Percentiles rank a stretch among this genome's conserved stretches.
phyloP scores from a whole-genome alignment of 2,113 vertebrate species.

The Cyphomyrus plagiostoma region DNA sequence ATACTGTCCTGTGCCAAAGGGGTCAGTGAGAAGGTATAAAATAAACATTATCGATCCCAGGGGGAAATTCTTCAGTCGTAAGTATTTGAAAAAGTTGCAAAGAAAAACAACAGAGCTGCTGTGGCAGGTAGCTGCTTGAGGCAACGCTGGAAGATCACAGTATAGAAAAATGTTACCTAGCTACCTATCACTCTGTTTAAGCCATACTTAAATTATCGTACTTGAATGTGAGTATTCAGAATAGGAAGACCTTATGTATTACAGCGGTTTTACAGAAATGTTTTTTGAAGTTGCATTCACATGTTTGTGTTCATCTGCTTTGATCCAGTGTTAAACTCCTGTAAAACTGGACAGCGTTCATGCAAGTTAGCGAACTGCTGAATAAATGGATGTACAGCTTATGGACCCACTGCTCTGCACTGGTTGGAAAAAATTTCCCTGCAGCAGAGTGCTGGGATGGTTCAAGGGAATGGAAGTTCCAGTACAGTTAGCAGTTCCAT shows the following conservation, averaged over 20 bases:
- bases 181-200: neutral
- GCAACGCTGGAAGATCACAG: neutral
- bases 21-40: neutral
- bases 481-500: neutral
- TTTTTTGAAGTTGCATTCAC: neutral
- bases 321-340: neutral
- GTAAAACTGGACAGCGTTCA: neutral
- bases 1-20: neutral
- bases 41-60: neutral
- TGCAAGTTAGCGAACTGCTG: neutral
- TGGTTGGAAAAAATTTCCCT: neutral
- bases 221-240: neutral
- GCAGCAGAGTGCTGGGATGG: neutral
- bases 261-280: neutral
- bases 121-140: neutral
- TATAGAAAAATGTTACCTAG: neutral
- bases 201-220: neutral
- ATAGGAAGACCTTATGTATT: neutral
- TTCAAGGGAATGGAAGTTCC: neutral
- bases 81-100: neutral
- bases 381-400: neutral
- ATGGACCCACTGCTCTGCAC: neutral
- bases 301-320: neutral
- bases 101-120: neutral
- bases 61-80: neutral